Evolutionary conservation across 2,113 vertebrate species (phyloP).

Genomic region (Addax nasomaculatus): DNA sequence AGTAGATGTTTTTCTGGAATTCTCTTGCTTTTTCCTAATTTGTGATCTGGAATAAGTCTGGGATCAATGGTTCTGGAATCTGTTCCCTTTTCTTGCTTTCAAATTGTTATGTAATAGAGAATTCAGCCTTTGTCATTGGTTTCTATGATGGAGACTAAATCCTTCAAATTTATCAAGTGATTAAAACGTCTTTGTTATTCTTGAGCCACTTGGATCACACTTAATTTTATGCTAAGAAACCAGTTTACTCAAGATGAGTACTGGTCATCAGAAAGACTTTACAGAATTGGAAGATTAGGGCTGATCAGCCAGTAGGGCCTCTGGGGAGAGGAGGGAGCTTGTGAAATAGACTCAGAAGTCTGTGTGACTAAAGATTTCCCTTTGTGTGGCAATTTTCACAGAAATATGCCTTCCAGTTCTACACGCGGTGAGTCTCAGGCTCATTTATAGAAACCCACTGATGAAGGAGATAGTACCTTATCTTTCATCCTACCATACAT

Average conservation of each 20-base stretch:
- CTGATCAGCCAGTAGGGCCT: not conserved
- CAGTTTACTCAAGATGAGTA: not conserved
- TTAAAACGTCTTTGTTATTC: not conserved
- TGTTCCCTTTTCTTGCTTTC: not conserved
- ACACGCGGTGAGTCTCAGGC: fast-evolving
- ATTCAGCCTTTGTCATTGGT: not conserved
- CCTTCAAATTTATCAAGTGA: not conserved
- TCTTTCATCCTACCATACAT: not conserved
- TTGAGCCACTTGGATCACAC: not conserved
- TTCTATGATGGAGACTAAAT: not conserved
- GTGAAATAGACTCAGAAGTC: not conserved
- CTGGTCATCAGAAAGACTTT: not conserved
- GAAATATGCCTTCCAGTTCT: not conserved
- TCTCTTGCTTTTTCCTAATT: not conserved
- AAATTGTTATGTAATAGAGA: not conserved
- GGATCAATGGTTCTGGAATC: not conserved
- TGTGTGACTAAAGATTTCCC: not conserved
- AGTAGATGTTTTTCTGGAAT: not conserved
- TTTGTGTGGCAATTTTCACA: not conserved
- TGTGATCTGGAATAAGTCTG: not conserved
- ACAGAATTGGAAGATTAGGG: not conserved
- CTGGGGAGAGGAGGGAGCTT: fast-evolving
- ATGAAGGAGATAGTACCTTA: not conserved
- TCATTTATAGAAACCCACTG: not conserved
- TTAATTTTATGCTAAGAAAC: not conserved